Evolutionary conservation across 2,113 vertebrate genomes (phyloP), one percentile per base, ranked within the genome.

Genomic region (Arenaria interpres): DNA sequence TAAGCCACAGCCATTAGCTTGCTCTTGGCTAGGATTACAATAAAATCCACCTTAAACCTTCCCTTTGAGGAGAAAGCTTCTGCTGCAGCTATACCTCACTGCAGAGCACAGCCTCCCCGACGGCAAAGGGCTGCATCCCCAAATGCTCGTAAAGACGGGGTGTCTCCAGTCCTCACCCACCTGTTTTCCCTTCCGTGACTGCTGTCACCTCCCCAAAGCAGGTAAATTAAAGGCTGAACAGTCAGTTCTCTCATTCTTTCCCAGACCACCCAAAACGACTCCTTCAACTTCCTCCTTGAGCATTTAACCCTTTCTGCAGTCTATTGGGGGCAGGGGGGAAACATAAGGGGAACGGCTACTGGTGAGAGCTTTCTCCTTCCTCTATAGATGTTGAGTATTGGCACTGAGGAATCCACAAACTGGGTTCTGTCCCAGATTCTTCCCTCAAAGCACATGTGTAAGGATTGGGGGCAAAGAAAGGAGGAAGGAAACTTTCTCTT

Each of bases 191-290:
- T 45, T 71, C 87, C 69, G 30, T 85, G 90, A 77, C 48, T 81
- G 79, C 88, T 81, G 76, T 78, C 76, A 81, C 75, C 68, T 90
- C 79, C 82, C 83, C 28, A 75, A 68, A 81, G 41, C 79, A 93
- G 90, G 90, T 96, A 87, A 92, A 92, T 97, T 95, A 95, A 80
- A 94, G 93, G 75, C 77, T 83, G 77, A 54, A 37, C 37, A 87
- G 68, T 72, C 68, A 84, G 23, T 76, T 76, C 66, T 92, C 59
- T 95, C 85, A 79, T 95, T 94, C 86, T 87, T 96, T 90, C 79
- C 39, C 76, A 94, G 92, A 96, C 83, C 90, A 96, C 95, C 94
- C 90, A 96, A 85, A 96, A 93, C 75, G 90, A 48, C 41, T 71
- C 85, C n/a, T 43, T 30, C 35, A 68, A 43, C 68, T 86, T 89